These are phyloP conservation scores for Muntiacus reevesi DNA, from an alignment of 2,113 vertebrate species.

Conservation along the genomic window DNA sequence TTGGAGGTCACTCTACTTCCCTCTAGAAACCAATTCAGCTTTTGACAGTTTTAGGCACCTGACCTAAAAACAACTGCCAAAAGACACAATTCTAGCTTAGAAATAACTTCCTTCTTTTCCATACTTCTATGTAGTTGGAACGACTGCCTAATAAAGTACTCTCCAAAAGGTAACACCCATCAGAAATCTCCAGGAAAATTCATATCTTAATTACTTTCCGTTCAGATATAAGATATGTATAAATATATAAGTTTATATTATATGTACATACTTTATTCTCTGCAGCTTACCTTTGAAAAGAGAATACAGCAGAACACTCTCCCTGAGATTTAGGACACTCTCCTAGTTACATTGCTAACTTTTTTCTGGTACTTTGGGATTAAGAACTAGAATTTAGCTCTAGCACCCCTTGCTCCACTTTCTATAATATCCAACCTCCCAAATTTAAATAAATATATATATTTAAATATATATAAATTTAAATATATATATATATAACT, in stretches of 20 bases:
- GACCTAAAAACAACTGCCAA: not conserved
- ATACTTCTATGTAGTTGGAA: not conserved
- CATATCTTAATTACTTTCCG: not conserved
- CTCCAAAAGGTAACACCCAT: not conserved
- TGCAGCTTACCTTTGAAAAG: not conserved
- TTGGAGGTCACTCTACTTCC: not conserved
- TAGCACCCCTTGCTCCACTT: not conserved
- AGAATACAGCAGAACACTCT: not conserved
- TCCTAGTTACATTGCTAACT: not conserved
- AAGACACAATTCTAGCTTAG: not conserved
- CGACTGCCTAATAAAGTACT: not conserved
- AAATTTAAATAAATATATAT: not conserved
- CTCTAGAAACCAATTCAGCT: not conserved
- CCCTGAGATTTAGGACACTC: not conserved
- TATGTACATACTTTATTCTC: not conserved
- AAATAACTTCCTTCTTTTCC: constrained; percentile 9
- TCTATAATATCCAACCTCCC: not conserved
- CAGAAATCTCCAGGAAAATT: constrained; percentile 18
- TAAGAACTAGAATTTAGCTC: not conserved
- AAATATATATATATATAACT: not conserved
- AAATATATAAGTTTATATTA: not conserved
- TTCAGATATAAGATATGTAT: not conserved
- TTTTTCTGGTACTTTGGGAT: not conserved
- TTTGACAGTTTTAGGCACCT: not conserved
- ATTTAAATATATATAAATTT: no score